These are phyloP conservation scores for Telenomus remus DNA, from an alignment of 1,140 invertebrate genomes.

Conservation along the genomic window DNA sequence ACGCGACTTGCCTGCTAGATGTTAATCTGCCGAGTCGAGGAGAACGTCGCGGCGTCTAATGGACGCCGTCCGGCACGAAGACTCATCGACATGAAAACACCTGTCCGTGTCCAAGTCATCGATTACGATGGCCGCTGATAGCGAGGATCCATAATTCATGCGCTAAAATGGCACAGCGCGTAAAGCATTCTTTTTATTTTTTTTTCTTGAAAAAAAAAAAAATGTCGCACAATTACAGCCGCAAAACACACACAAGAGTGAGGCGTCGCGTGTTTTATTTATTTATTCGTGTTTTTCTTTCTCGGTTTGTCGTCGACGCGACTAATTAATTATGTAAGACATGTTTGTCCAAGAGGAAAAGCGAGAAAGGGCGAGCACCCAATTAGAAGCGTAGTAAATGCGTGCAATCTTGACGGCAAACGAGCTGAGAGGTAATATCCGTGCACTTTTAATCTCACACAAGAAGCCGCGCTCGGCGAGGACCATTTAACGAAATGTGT, in stretches of 20 bases:
- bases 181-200: too few species aligned
- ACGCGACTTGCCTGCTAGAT: conserved; percentile 71
- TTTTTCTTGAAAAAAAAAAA: background rate
- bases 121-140: conserved; percentile 43
- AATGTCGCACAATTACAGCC: conserved; percentile 21
- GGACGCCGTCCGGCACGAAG: conserved; percentile 64
- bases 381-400: conserved; percentile 64
- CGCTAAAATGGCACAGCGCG: conserved; percentile 16
- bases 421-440: conserved; percentile 61
- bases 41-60: conserved; percentile 74
- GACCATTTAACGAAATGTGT: conserved; percentile 70
- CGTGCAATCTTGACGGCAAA: conserved; percentile 67
- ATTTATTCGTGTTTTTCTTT: background rate
- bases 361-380: conserved; percentile 46
- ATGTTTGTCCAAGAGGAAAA: conserved; percentile 21
- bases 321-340: conserved; percentile 46
- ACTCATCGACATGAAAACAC: conserved; percentile 39
- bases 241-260: background rate
- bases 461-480: conserved; percentile 62
- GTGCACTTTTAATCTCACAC: conserved; percentile 67
- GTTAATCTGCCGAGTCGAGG: conserved; percentile 70
- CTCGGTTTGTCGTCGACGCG: background rate
- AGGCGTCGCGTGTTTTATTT: conserved; percentile 20
- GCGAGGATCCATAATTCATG: conserved; percentile 40
- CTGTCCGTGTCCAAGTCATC: conserved; percentile 28